Percentiles rank a stretch among this genome's conserved stretches.
Evolutionary conservation across 2,113 vertebrate species (phyloP).

Genomic region (Delphinapterus leucas): DNA sequence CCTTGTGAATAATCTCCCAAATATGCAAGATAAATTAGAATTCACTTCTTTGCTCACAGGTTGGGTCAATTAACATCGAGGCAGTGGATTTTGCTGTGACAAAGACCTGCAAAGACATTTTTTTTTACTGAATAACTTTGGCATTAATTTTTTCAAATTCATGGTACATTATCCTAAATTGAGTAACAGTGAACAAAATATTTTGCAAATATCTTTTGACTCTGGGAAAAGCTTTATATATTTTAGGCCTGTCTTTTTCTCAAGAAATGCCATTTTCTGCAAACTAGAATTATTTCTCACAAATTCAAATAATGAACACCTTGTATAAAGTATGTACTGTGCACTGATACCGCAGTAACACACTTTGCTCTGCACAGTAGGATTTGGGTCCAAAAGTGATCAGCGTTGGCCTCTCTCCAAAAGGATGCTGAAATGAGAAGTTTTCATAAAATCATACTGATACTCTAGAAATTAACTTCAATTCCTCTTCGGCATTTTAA

Average conservation of each 20-base stretch:
- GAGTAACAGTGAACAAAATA: background rate
- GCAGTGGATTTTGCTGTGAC: background rate
- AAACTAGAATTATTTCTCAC: background rate
- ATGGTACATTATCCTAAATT: background rate
- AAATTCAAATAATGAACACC: background rate
- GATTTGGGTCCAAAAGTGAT: background rate
- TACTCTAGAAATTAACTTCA: slow-evolving; percentile 13
- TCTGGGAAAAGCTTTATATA: slow-evolving; percentile 2
- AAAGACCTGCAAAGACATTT: background rate
- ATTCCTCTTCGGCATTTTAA: slow-evolving; percentile 1
- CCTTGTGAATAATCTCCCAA: background rate
- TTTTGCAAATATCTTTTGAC: background rate
- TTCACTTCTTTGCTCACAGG: slow-evolving; percentile 1
- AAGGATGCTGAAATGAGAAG: background rate
- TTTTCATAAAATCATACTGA: background rate
- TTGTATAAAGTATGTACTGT: background rate
- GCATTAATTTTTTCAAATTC: slow-evolving; percentile 6
- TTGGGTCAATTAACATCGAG: background rate
- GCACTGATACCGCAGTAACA: background rate
- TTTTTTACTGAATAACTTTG: background rate
- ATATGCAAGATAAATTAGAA: background rate
- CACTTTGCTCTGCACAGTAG: background rate
- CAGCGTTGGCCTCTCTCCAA: background rate
- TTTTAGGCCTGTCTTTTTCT: background rate
- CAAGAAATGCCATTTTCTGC: slow-evolving; percentile 18